A percentile compares a stretch with the other conserved stretches of the same genome.
Conservation (phyloP, 1,140 invertebrate species). For the Telenomus remus region DNA sequence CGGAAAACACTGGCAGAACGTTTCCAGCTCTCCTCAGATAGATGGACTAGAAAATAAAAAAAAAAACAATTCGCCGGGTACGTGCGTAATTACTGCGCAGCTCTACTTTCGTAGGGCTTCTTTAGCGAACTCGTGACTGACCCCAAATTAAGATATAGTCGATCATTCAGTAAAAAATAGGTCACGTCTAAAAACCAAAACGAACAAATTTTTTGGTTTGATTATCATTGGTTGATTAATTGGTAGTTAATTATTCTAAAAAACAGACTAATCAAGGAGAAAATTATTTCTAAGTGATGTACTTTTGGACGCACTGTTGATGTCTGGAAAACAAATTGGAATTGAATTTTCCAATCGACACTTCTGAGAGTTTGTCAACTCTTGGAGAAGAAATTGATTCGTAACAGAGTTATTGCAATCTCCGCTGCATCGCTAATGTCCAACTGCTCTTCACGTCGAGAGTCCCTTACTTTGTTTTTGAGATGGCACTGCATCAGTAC, state of each 20-base stretch:
- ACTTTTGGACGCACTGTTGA: too few species aligned
- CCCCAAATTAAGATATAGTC: conserved; percentile 19
- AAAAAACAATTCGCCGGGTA: conserved; percentile 15
- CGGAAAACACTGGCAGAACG: too few species aligned
- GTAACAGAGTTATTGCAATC: conserved; percentile 62
- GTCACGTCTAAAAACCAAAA: too few species aligned
- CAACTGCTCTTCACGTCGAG: conserved; percentile 23
- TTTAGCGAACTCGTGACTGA: conserved; percentile 23
- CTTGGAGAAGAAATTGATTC: conserved; percentile 64
- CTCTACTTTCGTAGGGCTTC: conserved; percentile 33
- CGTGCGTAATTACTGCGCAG: conserved; percentile 29
- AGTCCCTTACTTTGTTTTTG: conserved; percentile 18
- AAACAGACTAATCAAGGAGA: too few species aligned
- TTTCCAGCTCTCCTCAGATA: too few species aligned
- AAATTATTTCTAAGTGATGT: too few species aligned
- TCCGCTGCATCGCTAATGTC: conserved; percentile 49
- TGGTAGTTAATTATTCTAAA: background rate
- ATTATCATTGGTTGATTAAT: background rate
- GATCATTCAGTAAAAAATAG: conserved; percentile 3
- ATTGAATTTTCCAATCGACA: conserved; percentile 43
- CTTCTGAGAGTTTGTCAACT: conserved; percentile 57
- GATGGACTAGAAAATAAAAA: conserved; percentile 8
- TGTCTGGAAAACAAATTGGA: too few species aligned
- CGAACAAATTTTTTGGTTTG: too few species aligned
- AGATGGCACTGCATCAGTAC: conserved; percentile 9